These are phyloP conservation scores for Eriosoma lanigerum DNA, from an alignment of 1,140 invertebrate genomes.

Conservation along the genomic window DNA sequence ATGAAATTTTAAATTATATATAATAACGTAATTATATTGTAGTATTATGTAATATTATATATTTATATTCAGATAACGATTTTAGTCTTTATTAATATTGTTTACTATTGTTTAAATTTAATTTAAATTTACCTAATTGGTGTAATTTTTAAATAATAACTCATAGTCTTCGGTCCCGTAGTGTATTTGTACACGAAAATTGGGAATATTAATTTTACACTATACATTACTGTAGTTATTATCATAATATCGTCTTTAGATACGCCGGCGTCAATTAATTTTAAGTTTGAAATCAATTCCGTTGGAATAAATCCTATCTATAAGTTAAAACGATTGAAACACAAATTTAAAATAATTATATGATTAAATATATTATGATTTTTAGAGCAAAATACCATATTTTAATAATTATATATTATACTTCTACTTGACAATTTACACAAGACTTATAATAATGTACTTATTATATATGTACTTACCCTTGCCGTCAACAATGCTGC, in stretches of 20 bases:
- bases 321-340: too few species aligned
- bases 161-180: background rate
- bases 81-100: too few species aligned
- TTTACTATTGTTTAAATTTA: background rate
- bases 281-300: slow-evolving; percentile 78
- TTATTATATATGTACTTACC: slow-evolving; percentile 3
- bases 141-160: background rate
- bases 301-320: slow-evolving; percentile 2
- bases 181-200: background rate
- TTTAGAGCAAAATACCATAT: too few species aligned
- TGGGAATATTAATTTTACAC: background rate
- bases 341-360: too few species aligned
- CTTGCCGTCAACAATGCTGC: background rate
- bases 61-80: too few species aligned
- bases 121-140: slow-evolving; percentile 2
- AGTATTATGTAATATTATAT: too few species aligned
- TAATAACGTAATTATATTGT: too few species aligned
- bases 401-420: too few species aligned
- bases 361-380: too few species aligned
- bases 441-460: too few species aligned
- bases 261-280: slow-evolving; percentile 90
- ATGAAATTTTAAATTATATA: too few species aligned
- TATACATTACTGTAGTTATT: background rate
- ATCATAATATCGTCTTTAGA: slow-evolving; percentile 72
- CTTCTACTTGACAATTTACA: too few species aligned